A percentile compares a stretch with the other conserved stretches of the same genome.
Evolutionary conservation across 2,797 vertebrate genomes (phyloP).

Genomic region (Jordanella pulchra): DNA sequence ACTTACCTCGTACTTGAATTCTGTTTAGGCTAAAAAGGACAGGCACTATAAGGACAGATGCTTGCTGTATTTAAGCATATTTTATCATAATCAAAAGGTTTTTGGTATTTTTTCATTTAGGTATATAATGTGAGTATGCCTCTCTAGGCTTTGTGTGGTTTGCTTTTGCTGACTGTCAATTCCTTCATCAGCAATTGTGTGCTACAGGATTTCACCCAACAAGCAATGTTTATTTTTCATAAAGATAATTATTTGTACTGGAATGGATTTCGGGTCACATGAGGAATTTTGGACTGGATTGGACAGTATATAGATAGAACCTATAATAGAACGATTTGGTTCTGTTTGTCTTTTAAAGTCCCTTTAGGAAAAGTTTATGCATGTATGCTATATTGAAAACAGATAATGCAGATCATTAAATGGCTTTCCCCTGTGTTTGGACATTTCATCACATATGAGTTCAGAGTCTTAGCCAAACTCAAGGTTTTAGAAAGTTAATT

Average conservation of each 20-base stretch:
- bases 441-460: not conserved
- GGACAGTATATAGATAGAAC: not conserved
- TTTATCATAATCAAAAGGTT: too few relatives aligned
- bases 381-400: not conserved
- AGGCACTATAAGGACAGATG: too few relatives aligned
- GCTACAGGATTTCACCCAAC: conserved; percentile 36
- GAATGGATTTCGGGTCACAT: not conserved
- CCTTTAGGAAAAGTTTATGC: not conserved
- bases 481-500: not conserved
- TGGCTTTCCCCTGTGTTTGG: not conserved
- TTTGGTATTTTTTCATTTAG: too few relatives aligned
- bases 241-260: not conserved
- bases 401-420: not conserved
- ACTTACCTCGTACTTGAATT: too few relatives aligned
- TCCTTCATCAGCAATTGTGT: conserved; percentile 44
- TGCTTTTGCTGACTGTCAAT: conserved; percentile 60
- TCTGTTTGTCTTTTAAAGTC: not conserved
- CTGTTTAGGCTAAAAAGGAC: too few relatives aligned
- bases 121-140: too few relatives aligned
- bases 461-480: not conserved
- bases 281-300: not conserved
- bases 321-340: not conserved
- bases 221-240: not conserved
- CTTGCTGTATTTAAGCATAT: too few relatives aligned
- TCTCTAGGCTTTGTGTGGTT: conserved; percentile 47